phyloP scores from a whole-genome alignment of 1,140 invertebrate species.

The Drosophila azteca region DNA sequence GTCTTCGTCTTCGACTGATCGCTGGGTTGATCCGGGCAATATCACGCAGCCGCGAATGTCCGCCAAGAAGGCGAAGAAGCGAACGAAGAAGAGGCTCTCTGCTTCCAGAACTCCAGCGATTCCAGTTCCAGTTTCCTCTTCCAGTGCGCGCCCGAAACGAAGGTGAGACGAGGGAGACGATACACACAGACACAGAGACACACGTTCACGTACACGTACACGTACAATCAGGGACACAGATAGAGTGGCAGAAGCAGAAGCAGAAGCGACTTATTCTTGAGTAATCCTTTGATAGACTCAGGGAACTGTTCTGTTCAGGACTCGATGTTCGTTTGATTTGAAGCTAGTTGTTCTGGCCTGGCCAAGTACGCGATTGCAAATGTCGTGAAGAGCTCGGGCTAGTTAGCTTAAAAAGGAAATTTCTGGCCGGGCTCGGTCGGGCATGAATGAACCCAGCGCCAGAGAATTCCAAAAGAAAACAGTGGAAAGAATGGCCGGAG shows the following conservation, averaged over 20 bases:
- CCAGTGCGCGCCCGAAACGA: slow-evolving; percentile 53
- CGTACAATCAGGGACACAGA: slow-evolving; percentile 6
- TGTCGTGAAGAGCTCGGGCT: slow-evolving; percentile 61
- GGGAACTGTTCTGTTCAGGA: slow-evolving; percentile 31
- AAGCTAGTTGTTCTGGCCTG: slow-evolving; percentile 54
- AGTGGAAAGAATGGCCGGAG: slow-evolving; percentile 29
- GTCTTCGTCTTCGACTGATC: slow-evolving; percentile 78
- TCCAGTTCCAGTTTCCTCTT: slow-evolving; percentile 79
- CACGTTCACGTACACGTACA: slow-evolving; percentile 14
- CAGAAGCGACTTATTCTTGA: slow-evolving; percentile 27
- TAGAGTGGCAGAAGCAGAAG: slow-evolving; percentile 12
- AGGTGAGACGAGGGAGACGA: slow-evolving; percentile 7
- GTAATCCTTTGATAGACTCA: slow-evolving; percentile 57
- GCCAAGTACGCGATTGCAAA: slow-evolving; percentile 74
- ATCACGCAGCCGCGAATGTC: slow-evolving; percentile 69
- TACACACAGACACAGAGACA: slow-evolving; percentile 25
- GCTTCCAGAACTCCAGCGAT: slow-evolving; percentile 58
- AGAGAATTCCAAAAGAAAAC: slow-evolving; percentile 20
- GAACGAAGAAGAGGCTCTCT: slow-evolving; percentile 54
- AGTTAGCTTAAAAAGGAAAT: slow-evolving; percentile 81
- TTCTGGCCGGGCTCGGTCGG: slow-evolving; percentile 21
- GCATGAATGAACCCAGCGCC: slow-evolving; percentile 44
- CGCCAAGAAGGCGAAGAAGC: slow-evolving; percentile 58
- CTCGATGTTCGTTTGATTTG: slow-evolving; percentile 18
- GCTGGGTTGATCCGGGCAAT: slow-evolving; percentile 60